Percentiles rank a stretch among this genome's conserved stretches.
These are phyloP conservation scores for Drosophila ezoana DNA, from an alignment of 2,888 invertebrate genomes.

Conservation along the genomic window DNA sequence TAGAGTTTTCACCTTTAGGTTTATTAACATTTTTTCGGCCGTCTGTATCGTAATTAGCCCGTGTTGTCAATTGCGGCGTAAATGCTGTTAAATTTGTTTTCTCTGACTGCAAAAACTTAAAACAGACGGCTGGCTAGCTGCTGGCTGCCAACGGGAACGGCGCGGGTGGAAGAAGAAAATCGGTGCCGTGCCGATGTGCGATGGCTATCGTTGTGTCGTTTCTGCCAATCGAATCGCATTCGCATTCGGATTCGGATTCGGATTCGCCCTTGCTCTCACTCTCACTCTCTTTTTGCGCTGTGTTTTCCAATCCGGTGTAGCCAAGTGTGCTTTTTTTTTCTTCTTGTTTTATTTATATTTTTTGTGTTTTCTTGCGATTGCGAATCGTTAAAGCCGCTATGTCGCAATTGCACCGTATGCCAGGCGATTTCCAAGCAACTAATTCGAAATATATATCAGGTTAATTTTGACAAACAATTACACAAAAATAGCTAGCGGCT, in stretches of 20 bases:
- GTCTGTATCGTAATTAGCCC: constrained; percentile 24
- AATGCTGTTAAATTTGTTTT: constrained; percentile 22
- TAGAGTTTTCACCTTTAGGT: constrained; percentile 94
- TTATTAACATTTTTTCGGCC: constrained; percentile 86
- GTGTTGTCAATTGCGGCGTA: constrained; percentile 34
- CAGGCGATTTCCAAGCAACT: constrained; percentile 9
- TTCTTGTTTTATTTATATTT: not conserved
- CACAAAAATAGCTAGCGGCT: constrained; percentile 29
- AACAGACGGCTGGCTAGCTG: constrained; percentile 34
- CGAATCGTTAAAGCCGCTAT: constrained; percentile 5
- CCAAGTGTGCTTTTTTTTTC: constrained; percentile 5
- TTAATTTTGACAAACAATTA: constrained; percentile 49
- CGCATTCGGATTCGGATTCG: constrained; percentile 16
- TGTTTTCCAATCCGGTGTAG: constrained; percentile 31
- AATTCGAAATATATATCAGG: constrained; percentile 19
- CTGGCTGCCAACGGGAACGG: constrained; percentile 8
- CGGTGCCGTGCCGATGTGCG: constrained; percentile 42
- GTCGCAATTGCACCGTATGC: constrained; percentile 12
- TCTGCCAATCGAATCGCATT: constrained; percentile 52
- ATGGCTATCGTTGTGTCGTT: constrained; percentile 46
- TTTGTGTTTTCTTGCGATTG: not conserved
- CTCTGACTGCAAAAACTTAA: constrained; percentile 24
- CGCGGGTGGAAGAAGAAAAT: constrained; percentile 30
- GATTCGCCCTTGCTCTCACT: constrained; percentile 10
- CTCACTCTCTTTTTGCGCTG: constrained; percentile 4